Evolutionary conservation across 2,113 vertebrate species (phyloP).

Genomic region (Urocynchramus pylzowi): DNA sequence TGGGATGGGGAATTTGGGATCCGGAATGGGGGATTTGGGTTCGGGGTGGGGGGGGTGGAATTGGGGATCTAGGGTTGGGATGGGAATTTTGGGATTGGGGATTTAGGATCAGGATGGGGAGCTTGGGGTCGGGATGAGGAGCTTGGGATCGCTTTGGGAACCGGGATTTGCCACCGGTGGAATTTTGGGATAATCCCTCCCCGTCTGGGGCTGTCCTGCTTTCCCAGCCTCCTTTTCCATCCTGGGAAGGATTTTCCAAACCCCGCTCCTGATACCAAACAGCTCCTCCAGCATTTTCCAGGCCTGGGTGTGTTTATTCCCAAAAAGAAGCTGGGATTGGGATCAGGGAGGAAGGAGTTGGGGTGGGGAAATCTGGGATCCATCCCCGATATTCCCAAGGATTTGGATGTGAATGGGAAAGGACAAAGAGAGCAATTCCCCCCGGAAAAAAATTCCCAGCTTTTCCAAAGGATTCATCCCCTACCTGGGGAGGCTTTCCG

Average conservation of each 20-base stretch:
- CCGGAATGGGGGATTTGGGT: not conserved
- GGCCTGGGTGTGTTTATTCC: not conserved
- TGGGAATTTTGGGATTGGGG: not conserved
- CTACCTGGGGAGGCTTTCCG: not conserved
- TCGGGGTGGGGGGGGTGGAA: rapidly evolving
- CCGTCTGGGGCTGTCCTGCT: not conserved
- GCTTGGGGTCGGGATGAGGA: not conserved
- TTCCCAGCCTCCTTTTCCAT: not conserved
- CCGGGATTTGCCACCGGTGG: not conserved
- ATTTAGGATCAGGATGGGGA: rapidly evolving
- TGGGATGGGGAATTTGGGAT: not conserved
- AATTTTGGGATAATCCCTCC: not conserved
- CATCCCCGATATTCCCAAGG: not conserved
- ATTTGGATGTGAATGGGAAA: not conserved
- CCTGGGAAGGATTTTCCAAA: not conserved
- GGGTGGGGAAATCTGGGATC: not conserved
- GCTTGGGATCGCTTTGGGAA: not conserved
- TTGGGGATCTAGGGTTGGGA: too few species aligned
- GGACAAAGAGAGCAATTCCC: not conserved
- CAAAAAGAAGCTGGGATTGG: not conserved
- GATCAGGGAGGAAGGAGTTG: not conserved
- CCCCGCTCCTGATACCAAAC: not conserved
- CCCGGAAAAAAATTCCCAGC: not conserved
- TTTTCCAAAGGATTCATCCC: not conserved
- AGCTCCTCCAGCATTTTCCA: not conserved